Conservation (phyloP, 2,113 vertebrate genomes). For the Saguinus midas region DNA sequence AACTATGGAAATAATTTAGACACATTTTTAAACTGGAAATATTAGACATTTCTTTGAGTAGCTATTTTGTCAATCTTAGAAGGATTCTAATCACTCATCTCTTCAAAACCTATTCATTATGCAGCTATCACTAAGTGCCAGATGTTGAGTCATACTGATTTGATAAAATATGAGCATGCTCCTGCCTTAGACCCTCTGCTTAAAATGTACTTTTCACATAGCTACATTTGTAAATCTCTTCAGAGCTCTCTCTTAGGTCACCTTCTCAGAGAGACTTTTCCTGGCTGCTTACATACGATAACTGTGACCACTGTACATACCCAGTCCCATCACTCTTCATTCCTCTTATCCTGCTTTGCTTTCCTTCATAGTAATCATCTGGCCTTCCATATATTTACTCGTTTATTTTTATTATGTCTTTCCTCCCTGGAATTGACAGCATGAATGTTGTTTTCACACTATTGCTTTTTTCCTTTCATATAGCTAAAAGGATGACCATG, state of each 20-base stretch:
- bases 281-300: background rate
- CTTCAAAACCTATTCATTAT: background rate
- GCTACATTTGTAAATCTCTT: background rate
- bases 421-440: background rate
- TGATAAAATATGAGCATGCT: too few relatives aligned
- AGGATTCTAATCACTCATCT: background rate
- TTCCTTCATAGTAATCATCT: background rate
- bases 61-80: background rate
- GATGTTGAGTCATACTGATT: background rate
- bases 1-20: background rate
- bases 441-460: background rate
- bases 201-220: background rate
- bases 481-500: background rate
- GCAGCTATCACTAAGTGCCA: background rate
- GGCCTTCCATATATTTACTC: background rate
- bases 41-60: background rate
- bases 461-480: background rate
- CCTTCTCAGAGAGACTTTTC: background rate
- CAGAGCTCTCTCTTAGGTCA: background rate
- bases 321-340: too few relatives aligned
- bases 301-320: background rate
- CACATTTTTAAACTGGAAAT: background rate
- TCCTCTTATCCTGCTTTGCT: background rate
- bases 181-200: background rate
- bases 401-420: background rate